Evolutionary conservation across 2,113 vertebrate species (phyloP).

Genomic region (Daubentonia madagascariensis): DNA sequence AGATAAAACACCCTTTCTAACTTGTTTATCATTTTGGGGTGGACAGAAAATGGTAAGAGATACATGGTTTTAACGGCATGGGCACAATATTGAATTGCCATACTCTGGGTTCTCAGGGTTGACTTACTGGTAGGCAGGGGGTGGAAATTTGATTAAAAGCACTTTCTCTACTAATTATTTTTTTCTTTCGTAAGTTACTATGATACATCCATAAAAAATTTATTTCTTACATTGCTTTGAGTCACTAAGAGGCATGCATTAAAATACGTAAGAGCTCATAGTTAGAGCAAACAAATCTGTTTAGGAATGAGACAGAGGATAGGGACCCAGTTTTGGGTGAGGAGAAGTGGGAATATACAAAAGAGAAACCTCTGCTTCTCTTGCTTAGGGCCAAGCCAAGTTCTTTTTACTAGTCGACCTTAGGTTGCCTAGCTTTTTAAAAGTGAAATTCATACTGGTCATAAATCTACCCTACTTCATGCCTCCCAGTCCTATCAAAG

Average conservation of each 20-base stretch:
- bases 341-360: not conserved
- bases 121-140: not conserved
- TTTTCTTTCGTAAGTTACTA: slow-evolving; percentile 20
- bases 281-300: not conserved
- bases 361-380: not conserved
- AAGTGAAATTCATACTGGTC: slow-evolving; percentile 11
- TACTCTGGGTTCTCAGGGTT: not conserved
- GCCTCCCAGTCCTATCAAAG: not conserved
- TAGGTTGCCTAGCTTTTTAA: not conserved
- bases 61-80: not conserved
- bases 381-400: not conserved
- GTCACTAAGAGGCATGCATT: not conserved
- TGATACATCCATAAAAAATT: not conserved
- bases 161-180: slow-evolving; percentile 17
- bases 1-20: not conserved
- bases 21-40: not conserved
- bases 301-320: not conserved
- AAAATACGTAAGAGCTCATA: not conserved
- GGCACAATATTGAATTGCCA: not conserved
- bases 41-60: not conserved
- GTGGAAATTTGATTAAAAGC: not conserved
- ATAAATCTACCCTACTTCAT: not conserved
- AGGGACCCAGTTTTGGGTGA: not conserved
- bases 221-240: not conserved
- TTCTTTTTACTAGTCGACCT: not conserved